Base-by-base conservation (phyloP, 1,140 invertebrate species). In the Drosophila burlai region DNA sequence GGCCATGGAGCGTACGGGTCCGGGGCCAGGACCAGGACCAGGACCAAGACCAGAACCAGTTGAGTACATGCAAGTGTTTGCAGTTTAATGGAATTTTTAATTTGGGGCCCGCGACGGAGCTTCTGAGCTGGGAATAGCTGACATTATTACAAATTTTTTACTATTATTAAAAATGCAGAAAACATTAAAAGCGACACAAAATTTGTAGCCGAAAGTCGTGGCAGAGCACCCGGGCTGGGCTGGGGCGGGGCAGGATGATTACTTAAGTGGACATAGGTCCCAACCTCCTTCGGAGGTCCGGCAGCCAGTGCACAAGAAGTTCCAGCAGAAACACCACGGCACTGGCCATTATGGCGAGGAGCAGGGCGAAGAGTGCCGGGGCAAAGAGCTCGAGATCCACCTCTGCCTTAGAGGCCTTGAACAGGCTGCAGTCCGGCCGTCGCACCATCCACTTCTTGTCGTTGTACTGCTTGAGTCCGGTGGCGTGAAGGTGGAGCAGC, bases 71-170 rank as follows among this genome's bases (percentile, higher is more conserved):
- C 72, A 76, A 83, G 63, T 83, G 84, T 77, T 89, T 81, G 80
- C 84, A 83, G 73, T 89, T 89, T 81, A 83, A 87, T 87, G 83
- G 83, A 86, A 86, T 86, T 86, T 86, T 87, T 86, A 86, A 86
- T 86, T 87, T 81, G 42, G 50, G 45, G 31, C 47, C 71, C 68
- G 65, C 52, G 40, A 34, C 34, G 43, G 42, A 47, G 72, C 71
- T 46, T 43, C 65, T 49, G 69, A 43, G n/a, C 34, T 66, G 71
- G 71, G 68, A 74, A 58, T 64, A 59, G 61, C 77, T 78, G 77
- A 80, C 55, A 80, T 80, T 80, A 80, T 87, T 80, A 76, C 64
- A 62, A 62, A 74, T 78, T 83, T 87, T 67, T 83, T 62, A 77
- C 76, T 67, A 67, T 67, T 87, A 75, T 84, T 62, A 83, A 83